These are phyloP conservation scores for Sapayoa aenigma DNA, from an alignment of 2,113 vertebrate species.

Conservation along the genomic window DNA sequence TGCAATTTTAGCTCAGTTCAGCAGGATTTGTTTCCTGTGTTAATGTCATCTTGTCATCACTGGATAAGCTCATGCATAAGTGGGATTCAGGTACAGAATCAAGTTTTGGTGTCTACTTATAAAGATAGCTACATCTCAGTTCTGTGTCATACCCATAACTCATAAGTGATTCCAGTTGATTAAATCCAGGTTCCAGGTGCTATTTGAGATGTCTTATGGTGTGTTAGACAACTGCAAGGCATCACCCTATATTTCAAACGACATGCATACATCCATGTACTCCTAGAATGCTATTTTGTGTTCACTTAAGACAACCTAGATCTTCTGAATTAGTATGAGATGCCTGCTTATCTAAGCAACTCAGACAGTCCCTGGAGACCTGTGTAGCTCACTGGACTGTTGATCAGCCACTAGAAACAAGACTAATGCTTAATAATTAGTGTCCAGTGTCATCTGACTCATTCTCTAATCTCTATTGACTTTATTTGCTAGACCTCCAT, in stretches of 20 bases:
- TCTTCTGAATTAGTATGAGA: background rate
- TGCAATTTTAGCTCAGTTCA: background rate
- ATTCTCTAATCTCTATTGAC: background rate
- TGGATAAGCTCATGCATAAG: background rate
- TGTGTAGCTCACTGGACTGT: background rate
- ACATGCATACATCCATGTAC: rapidly evolving
- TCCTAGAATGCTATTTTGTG: background rate
- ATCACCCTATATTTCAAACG: rapidly evolving
- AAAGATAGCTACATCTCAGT: background rate
- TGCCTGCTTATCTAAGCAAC: rapidly evolving
- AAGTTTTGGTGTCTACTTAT: background rate
- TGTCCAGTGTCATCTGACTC: background rate
- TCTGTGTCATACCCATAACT: rapidly evolving
- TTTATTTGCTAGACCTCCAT: background rate
- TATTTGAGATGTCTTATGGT: background rate
- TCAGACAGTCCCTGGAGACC: background rate
- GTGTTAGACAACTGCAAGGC: background rate
- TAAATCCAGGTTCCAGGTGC: background rate
- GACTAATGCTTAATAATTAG: background rate
- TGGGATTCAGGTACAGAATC: background rate
- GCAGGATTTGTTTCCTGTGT: background rate
- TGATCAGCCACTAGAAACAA: background rate
- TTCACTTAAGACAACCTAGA: background rate
- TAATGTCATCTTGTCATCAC: background rate
- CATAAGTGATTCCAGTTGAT: background rate